phyloP scores from a whole-genome alignment of 2,113 vertebrate genomes.

The Hepsetus odoe region DNA sequence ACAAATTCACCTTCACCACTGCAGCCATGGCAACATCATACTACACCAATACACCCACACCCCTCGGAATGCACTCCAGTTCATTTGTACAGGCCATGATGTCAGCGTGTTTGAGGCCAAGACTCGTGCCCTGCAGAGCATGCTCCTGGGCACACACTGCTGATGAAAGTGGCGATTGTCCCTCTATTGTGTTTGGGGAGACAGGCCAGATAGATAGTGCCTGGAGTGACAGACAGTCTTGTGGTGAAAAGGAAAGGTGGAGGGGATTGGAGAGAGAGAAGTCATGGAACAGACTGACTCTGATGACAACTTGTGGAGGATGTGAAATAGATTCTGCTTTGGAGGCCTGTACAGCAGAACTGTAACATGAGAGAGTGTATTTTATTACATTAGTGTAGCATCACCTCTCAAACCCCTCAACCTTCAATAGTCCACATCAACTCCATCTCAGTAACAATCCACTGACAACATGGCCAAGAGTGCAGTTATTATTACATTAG shows the following conservation, averaged over 20 bases:
- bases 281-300: constrained; percentile 51
- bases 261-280: constrained; percentile 10
- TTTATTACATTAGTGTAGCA: neutral
- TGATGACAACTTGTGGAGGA: constrained; percentile 7
- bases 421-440: no score
- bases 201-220: constrained; percentile 43
- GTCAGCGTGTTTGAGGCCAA: constrained; percentile 40
- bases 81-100: constrained; percentile 63
- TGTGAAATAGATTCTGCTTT: constrained; percentile 21
- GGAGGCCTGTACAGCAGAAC: neutral
- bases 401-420: neutral
- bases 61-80: neutral
- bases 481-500: no score
- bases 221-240: constrained; percentile 8
- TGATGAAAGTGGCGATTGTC: constrained; percentile 69
- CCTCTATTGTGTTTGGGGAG: constrained; percentile 28
- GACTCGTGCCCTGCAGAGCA: constrained; percentile 34
- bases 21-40: constrained; percentile 1
- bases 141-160: constrained; percentile 29
- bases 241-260: constrained; percentile 32
- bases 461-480: no score
- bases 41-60: constrained; percentile 11
- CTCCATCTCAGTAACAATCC: no score
- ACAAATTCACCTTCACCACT: constrained; percentile 19
- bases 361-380: neutral